Evolutionary conservation across 2,113 vertebrate genomes (phyloP).

Genomic region (Cygnus atratus): DNA sequence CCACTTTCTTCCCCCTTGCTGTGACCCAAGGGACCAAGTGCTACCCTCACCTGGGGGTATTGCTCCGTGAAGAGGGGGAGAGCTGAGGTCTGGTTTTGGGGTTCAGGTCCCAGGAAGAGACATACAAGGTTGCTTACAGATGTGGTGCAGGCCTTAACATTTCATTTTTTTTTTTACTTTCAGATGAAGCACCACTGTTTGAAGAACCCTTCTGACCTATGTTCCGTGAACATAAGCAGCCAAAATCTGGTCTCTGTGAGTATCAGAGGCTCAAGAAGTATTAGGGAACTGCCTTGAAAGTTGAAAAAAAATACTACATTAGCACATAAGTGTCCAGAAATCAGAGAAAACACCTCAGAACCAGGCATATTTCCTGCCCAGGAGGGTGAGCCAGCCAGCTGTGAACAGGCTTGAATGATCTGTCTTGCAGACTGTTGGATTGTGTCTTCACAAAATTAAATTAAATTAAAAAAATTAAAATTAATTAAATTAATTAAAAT

Average conservation of each 20-base stretch:
- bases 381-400: background rate
- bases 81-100: background rate
- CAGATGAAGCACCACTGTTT: slow-evolving; percentile 81
- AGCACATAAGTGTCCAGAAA: background rate
- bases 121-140: background rate
- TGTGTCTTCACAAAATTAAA: background rate
- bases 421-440: background rate
- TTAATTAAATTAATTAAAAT: no score
- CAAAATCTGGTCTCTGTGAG: slow-evolving; percentile 80
- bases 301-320: background rate
- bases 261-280: background rate
- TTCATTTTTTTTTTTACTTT: background rate
- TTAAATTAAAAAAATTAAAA: no score
- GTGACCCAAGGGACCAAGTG: background rate
- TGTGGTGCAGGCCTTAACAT: background rate
- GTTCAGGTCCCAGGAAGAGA: background rate
- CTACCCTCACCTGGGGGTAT: background rate
- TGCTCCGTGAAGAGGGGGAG: background rate
- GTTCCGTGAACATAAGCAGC: slow-evolving; percentile 80
- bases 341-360: background rate
- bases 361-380: background rate
- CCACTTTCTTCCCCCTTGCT: background rate
- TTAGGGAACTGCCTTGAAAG: background rate
- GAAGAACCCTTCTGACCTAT: slow-evolving; percentile 80
- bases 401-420: background rate